Base-by-base conservation (phyloP, 2,113 vertebrate species). In the Clupea harengus region DNA sequence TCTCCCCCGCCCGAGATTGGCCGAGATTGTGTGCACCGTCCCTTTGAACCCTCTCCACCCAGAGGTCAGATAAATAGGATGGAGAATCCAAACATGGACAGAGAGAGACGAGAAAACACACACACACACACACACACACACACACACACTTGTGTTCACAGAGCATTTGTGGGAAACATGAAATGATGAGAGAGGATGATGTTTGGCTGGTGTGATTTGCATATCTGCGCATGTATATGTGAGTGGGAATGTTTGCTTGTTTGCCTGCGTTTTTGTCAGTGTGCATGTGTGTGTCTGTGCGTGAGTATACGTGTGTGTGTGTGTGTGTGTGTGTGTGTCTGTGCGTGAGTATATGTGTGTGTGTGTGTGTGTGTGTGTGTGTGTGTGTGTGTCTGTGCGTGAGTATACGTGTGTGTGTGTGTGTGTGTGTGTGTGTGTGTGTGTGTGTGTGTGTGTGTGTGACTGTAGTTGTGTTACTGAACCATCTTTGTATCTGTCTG, bases 41-140 rank as follows among this genome's bases (percentile, higher is more conserved):
- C 95, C 92, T 93, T 92, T 94, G 93, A 93, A 91, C 87, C 90
- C 84, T 80, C 67, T 87, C 89, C 89, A 88, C 89, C 89, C 89
- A 91, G 91, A 93, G 95, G 94, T 95, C 94, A 94, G 90, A 91
- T 91, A 87, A 95, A 93, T 91, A 92, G 89, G 90, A 93, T 91
- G 86, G 93, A 91, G 89, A 88, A 88, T 88, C 92, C 90, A 86
- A 89, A 89, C 84, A 82, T 85, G 39, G 39, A 39, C 39, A 81
- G 84, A 78, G 83, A 88, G 60, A 49, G 47, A 49, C 47, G 9
- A 78, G 72, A 75, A 39, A 28, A 32, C 28, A 39, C 67, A 75
- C 67, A 75, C 25, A 75, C 67, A 39, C 10, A 75, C 67, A 75
- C 67, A 75, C 67, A 75, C 67, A 75, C 9, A 32, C 67, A 78